Evolutionary conservation across 2,113 vertebrate genomes (phyloP).

Genomic region (Antidorcas marsupialis): DNA sequence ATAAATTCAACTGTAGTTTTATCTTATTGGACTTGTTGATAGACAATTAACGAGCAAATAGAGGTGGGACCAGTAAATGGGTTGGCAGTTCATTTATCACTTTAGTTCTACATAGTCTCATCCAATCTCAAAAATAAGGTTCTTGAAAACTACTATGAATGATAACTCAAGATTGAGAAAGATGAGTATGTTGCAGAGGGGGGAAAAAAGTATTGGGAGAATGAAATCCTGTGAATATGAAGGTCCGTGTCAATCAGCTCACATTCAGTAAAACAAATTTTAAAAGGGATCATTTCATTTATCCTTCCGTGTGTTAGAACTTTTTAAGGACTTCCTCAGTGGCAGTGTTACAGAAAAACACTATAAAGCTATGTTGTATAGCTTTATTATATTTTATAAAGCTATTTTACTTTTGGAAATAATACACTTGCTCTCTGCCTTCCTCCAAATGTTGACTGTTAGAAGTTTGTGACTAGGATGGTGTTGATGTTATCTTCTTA

Average conservation of each 20-base stretch:
- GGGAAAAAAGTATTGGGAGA: not conserved
- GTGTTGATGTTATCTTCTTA: not conserved
- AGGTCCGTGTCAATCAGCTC: not conserved
- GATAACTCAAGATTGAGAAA: not conserved
- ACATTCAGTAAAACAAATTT: not conserved
- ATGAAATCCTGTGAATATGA: not conserved
- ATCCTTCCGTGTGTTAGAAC: not conserved
- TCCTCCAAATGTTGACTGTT: not conserved
- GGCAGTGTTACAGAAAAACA: not conserved
- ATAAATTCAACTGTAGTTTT: not conserved
- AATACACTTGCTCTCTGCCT: not conserved
- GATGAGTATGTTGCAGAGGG: not conserved
- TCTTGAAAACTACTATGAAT: not conserved
- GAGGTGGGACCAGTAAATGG: not conserved
- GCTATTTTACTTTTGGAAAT: conserved; percentile 4
- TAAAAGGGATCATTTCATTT: not conserved
- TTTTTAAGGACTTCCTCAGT: conserved; percentile 8
- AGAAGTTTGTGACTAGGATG: not conserved
- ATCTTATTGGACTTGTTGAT: not conserved
- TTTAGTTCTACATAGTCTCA: not conserved
- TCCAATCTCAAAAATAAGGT: not conserved
- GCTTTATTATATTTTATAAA: not conserved
- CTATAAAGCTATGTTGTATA: not conserved
- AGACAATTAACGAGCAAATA: not conserved
- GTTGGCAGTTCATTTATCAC: not conserved